These are phyloP conservation scores for Zhuqinia jingwanae DNA, from an alignment of 2,888 invertebrate genomes.

Conservation along the genomic window DNA sequence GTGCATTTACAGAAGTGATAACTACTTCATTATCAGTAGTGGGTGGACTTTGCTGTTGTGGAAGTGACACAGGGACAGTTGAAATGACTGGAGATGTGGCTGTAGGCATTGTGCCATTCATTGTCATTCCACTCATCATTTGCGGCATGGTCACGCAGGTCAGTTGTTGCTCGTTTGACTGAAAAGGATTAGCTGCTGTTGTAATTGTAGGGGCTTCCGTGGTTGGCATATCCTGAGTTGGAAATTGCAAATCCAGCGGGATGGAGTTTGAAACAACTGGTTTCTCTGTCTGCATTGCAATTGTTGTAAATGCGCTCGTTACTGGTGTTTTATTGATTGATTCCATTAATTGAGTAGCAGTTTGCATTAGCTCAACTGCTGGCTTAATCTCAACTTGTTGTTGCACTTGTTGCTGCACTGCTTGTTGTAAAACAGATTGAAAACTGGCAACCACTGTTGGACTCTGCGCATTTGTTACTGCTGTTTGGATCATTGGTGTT, in stretches of 20 bases:
- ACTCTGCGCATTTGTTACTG: slow-evolving; percentile 59
- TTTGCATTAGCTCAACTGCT: slow-evolving; percentile 43
- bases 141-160: slow-evolving; percentile 57
- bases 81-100: slow-evolving; percentile 18
- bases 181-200: slow-evolving; percentile 57
- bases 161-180: slow-evolving; percentile 35
- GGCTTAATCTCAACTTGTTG: slow-evolving; percentile 51
- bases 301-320: slow-evolving; percentile 18
- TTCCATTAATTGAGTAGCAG: slow-evolving; percentile 44
- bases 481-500: slow-evolving; percentile 43
- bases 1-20: slow-evolving; percentile 33
- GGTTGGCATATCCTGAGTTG: slow-evolving; percentile 60
- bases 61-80: not conserved
- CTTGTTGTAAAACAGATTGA: slow-evolving; percentile 71
- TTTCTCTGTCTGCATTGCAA: slow-evolving; percentile 49
- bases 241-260: slow-evolving; percentile 75
- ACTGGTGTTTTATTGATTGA: slow-evolving; percentile 38
- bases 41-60: slow-evolving; percentile 25
- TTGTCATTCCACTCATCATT: slow-evolving; percentile 56
- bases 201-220: slow-evolving; percentile 48
- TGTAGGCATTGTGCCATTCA: slow-evolving; percentile 33
- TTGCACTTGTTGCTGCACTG: slow-evolving; percentile 53
- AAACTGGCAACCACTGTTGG: slow-evolving; percentile 70
- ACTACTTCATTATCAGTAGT: slow-evolving; percentile 27
- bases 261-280: slow-evolving; percentile 61